Evolutionary conservation across 2,888 invertebrate genomes (phyloP).

Genomic region (Phaedon cochleariae): DNA sequence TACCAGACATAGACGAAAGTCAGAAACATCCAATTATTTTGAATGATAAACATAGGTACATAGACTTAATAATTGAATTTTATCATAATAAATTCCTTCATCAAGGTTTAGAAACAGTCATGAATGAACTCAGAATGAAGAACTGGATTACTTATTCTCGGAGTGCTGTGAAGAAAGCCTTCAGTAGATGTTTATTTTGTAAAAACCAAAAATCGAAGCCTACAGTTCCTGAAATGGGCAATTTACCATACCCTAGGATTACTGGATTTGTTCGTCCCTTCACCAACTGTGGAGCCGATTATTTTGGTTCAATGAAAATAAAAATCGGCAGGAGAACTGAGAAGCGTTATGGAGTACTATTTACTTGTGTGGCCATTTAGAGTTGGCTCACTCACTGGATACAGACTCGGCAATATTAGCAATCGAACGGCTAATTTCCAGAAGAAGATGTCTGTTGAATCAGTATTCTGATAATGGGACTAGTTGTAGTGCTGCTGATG

Average conservation of each 20-base stretch:
- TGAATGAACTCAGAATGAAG: not conserved
- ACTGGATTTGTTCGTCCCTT: not conserved
- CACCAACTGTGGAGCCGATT: not conserved
- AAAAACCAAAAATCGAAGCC: not conserved
- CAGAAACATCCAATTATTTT: not conserved
- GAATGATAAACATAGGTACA: not conserved
- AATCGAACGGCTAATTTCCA: not conserved
- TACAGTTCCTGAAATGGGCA: not conserved
- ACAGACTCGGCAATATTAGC: slow-evolving; percentile 2
- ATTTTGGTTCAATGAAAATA: not conserved
- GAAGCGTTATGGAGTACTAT: not conserved
- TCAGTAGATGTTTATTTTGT: not conserved
- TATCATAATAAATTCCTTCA: not conserved
- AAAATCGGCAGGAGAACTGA: not conserved
- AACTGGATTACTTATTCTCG: not conserved
- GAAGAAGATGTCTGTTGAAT: not conserved
- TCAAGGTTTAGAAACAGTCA: not conserved
- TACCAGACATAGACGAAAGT: not conserved
- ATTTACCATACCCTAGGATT: not conserved
- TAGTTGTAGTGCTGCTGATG: not conserved
- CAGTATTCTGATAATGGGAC: not conserved
- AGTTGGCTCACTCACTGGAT: not conserved
- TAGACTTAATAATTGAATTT: not conserved
- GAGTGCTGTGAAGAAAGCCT: not conserved
- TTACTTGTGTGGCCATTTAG: not conserved